phyloP scores from a whole-genome alignment of 2,113 vertebrate species.

The Tyto alba region DNA sequence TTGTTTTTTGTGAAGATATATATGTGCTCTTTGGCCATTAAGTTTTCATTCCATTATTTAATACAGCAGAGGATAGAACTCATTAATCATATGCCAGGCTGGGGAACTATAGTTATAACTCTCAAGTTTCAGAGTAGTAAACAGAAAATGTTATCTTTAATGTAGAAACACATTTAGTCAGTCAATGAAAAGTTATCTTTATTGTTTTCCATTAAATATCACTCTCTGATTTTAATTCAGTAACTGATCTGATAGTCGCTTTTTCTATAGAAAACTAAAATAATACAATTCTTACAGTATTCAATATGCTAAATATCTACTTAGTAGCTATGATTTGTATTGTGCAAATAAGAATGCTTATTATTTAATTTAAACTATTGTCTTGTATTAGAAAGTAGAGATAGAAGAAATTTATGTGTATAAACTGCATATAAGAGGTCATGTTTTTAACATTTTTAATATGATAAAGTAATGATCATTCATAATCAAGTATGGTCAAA shows the following conservation, averaged over 20 bases:
- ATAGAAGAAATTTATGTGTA: background rate
- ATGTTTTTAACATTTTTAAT: background rate
- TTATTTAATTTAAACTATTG: background rate
- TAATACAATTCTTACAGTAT: background rate
- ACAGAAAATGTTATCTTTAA: conserved; percentile 44
- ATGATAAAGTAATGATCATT: background rate
- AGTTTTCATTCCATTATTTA: conserved; percentile 64
- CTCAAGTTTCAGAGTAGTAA: conserved; percentile 43
- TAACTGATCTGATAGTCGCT: conserved; percentile 1
- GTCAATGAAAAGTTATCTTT: conserved; percentile 11
- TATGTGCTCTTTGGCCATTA: conserved; percentile 45
- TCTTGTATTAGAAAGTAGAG: background rate
- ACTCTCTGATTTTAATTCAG: conserved; percentile 25
- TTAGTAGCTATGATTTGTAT: background rate
- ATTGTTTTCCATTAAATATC: conserved; percentile 31
- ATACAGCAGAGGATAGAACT: conserved; percentile 20
- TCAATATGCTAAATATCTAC: background rate
- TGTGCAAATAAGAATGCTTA: background rate
- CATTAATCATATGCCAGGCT: conserved; percentile 53
- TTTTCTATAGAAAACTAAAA: background rate
- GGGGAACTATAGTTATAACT: conserved; percentile 6
- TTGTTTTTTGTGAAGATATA: conserved; percentile 52
- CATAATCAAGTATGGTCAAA: background rate
- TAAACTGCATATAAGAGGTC: background rate
- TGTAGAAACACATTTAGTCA: conserved; percentile 39